Base-by-base conservation (phyloP, 2,888 invertebrate genomes). In the Nemurella pictetii region DNA sequence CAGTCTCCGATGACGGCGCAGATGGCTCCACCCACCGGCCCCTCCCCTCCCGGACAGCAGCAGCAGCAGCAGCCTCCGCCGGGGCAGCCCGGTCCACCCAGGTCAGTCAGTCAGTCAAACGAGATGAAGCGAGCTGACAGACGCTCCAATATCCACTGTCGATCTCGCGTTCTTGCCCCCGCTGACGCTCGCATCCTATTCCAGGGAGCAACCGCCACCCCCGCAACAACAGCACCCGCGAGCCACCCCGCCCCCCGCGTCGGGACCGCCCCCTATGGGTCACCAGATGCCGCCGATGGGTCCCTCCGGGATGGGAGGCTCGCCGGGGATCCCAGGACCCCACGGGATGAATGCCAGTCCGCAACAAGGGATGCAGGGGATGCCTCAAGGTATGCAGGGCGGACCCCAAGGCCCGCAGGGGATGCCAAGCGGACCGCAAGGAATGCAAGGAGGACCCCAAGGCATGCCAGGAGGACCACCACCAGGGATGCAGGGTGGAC, bases 1-100 rank as follows among this genome's bases (percentile, higher is more conserved):
- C 92, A 92, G 83, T 90, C 92, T 85, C 92, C 92, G 1, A 92
- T 92, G 92, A 92, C 92, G 0, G 92, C 92, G 0, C 92, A 92
- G 88, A 92, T 92, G 92, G 92, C 92, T 35, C 92, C 92, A 0
- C 92, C 92, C n/a, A 92, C 92, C 9, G 92, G 91, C 87, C 91
- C 91, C 32, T 92, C 91, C 0, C 92, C 92, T 29, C 92, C 85
- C 35, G 55, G 55, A 12, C 55, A 55, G 55, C 55, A 88, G 82
- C 90, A 90, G 85, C 85, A 35, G 28, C 88, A 88, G 82, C 90
- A 90, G 85, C 89, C 86, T 29, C 87, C 88, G 25, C 87, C 86
- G 82, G 85, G 86, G 83, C 86, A 86, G 80, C 88, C 86, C 83
- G 83, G 86, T 2, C 36, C 89, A 89, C 0, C 90, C 89, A 80